A percentile compares a stretch with the other conserved stretches of the same genome.
Evolutionary conservation across 1,140 invertebrate genomes (phyloP).

Genomic region (Zelostemma sp.): DNA sequence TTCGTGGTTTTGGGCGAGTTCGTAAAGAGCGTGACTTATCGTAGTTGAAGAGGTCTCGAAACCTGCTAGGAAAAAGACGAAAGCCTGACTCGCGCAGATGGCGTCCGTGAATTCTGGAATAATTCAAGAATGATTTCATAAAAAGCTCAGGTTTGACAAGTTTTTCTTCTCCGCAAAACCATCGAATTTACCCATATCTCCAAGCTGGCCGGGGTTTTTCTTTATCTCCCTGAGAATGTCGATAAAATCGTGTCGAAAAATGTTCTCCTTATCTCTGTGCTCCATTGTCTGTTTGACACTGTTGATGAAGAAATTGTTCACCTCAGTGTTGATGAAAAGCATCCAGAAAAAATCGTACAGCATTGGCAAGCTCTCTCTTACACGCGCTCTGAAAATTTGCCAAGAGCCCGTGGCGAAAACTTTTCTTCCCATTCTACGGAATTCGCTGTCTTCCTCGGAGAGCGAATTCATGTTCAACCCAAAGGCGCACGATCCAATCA

Average conservation of each 20-base stretch:
- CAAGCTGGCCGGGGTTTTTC: constrained; percentile 57
- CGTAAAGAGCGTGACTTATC: constrained; percentile 62
- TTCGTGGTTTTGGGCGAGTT: constrained; percentile 69
- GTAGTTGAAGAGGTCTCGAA: constrained; percentile 73
- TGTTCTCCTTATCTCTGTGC: constrained; percentile 66
- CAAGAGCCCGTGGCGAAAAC: constrained; percentile 52
- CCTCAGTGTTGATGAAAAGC: constrained; percentile 44
- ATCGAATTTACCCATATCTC: constrained; percentile 44
- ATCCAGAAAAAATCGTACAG: constrained; percentile 44
- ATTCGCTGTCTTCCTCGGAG: constrained; percentile 68
- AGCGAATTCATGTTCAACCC: constrained; percentile 72
- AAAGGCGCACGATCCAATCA: constrained; percentile 73
- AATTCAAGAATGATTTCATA: constrained; percentile 15
- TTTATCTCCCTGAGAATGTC: constrained; percentile 72
- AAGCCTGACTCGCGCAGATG: constrained; percentile 72
- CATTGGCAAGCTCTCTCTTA: constrained; percentile 42
- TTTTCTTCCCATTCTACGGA: constrained; percentile 64
- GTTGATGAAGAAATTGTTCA: constrained; percentile 68
- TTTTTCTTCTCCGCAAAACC: too few species aligned
- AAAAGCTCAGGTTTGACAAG: too few species aligned
- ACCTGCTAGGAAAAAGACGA: constrained; percentile 74
- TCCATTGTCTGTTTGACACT: constrained; percentile 66
- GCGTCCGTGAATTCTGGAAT: constrained; percentile 46
- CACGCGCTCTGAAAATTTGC: constrained; percentile 44
- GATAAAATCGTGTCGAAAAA: constrained; percentile 72